Percentiles rank a stretch among this genome's conserved stretches.
phyloP scores from a whole-genome alignment of 2,888 invertebrate genomes.

The Melinaea marsaeus region DNA sequence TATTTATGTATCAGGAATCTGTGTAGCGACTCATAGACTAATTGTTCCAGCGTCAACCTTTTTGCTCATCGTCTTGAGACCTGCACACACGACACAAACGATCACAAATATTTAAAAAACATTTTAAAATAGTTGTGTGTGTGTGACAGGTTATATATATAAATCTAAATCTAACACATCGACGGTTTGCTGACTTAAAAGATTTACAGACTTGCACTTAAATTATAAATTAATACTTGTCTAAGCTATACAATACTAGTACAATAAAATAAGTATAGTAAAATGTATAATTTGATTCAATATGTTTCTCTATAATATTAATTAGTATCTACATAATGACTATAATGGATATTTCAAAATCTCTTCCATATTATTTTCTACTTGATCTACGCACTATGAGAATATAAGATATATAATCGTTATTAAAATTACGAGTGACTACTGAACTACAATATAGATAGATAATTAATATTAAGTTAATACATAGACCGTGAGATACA shows the following conservation, averaged over 20 bases:
- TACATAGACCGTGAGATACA: too few relatives aligned
- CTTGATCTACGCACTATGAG: too few relatives aligned
- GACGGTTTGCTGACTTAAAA: conserved; percentile 68
- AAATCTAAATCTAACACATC: conserved; percentile 58
- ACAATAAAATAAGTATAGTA: neutral
- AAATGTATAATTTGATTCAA: neutral
- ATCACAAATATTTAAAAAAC: conserved; percentile 33
- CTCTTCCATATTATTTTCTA: too few relatives aligned
- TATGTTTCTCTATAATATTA: too few relatives aligned
- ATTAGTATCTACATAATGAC: too few relatives aligned
- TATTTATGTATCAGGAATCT: conserved; percentile 20
- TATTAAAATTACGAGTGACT: too few relatives aligned
- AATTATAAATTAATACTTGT: conserved; percentile 13
- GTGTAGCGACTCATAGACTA: conserved; percentile 37
- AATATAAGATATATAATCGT: too few relatives aligned
- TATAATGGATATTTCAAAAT: too few relatives aligned
- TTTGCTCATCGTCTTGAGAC: conserved; percentile 37
- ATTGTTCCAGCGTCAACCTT: conserved; percentile 76
- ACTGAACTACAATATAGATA: too few relatives aligned
- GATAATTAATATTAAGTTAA: too few relatives aligned
- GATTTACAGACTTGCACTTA: conserved; percentile 21
- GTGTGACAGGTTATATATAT: conserved; percentile 27
- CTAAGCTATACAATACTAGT: conserved; percentile 8
- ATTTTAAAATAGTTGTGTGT: conserved; percentile 13
- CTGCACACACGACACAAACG: conserved; percentile 23